Evolutionary conservation across 2,113 vertebrate species (phyloP), one percentile per base, ranked within the genome.

Genomic region (Raja brachyura): DNA sequence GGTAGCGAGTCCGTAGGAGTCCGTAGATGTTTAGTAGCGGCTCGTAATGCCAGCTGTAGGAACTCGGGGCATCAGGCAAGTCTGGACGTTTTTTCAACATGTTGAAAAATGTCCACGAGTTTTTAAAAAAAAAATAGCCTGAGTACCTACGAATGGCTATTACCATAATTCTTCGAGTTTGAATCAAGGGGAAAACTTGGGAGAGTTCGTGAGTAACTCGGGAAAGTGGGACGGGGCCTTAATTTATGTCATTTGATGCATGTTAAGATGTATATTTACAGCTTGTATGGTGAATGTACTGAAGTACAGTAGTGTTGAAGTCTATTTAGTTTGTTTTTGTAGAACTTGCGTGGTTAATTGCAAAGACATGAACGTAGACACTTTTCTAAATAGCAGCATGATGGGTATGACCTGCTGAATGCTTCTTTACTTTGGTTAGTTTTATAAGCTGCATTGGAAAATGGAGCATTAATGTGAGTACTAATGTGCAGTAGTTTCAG

Each of bases 381-480:
- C 54, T 92, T 92, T n/a, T 92, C 39, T 73, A 92, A 92, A 7
- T 73, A 73, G 90, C 90, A 39, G 88, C 88, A 73, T 92, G 90
- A 92, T 92, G 90, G 90, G 66, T 73, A 93, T 93, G 90, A 93
- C 94, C 94, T 68, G 28, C 79, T 54, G 90, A 90, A 9, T 94
- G 75, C 14, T n/a, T 94, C 93, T 93, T 93, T 93, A 93, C 54
- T 78, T 94, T 93, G 61, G 28, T n/a, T 86, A 93, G 93, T 81
- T 81, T 81, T 66, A 70, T 93, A 74, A 28, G 28, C 54, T 93
- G 31, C 22, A 39, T 93, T 94, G 79, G 54, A 86, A 59, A 70
- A 31, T 93, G 90, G 93, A 93, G 31, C 31, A 93, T 66, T 93
- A 81, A 78, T 93, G 93, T 81, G 77, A 93, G 93, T 93, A 93